Conservation (phyloP, 2,113 vertebrate genomes). For the Malurus melanocephalus region DNA sequence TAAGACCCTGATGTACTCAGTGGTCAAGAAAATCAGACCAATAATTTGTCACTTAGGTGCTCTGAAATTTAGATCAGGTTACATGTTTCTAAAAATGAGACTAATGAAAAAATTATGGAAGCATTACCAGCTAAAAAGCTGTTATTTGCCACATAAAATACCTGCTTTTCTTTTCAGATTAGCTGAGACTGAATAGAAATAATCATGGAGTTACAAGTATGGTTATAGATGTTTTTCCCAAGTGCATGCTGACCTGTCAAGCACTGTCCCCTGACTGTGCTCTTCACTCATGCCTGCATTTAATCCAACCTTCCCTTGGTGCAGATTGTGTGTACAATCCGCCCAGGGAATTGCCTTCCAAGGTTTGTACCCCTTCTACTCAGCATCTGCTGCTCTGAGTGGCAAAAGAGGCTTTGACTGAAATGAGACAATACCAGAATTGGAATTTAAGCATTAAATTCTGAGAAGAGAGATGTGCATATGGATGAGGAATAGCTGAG, state of each 20-base stretch:
- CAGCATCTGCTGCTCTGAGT: background rate
- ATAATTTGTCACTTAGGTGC: background rate
- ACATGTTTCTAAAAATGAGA: background rate
- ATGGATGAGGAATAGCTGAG: background rate
- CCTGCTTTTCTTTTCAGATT: background rate
- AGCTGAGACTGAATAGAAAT: background rate
- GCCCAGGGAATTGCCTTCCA: background rate
- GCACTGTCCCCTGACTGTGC: background rate
- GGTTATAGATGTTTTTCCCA: background rate
- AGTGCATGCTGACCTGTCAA: background rate
- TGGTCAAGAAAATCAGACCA: background rate
- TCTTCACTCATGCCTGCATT: background rate
- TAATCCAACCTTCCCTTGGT: background rate
- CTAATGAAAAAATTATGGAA: background rate
- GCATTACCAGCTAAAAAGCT: background rate
- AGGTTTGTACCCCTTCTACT: background rate
- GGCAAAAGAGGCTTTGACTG: background rate
- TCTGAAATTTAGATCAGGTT: background rate
- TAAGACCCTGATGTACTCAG: background rate
- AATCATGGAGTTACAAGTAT: background rate
- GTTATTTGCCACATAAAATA: background rate
- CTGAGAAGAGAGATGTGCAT: background rate
- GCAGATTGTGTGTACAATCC: background rate
- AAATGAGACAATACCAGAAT: rapidly evolving
- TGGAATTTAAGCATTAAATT: background rate